These are phyloP conservation scores for Nothocercus julius DNA, from an alignment of 2,113 vertebrate species.

Conservation along the genomic window DNA sequence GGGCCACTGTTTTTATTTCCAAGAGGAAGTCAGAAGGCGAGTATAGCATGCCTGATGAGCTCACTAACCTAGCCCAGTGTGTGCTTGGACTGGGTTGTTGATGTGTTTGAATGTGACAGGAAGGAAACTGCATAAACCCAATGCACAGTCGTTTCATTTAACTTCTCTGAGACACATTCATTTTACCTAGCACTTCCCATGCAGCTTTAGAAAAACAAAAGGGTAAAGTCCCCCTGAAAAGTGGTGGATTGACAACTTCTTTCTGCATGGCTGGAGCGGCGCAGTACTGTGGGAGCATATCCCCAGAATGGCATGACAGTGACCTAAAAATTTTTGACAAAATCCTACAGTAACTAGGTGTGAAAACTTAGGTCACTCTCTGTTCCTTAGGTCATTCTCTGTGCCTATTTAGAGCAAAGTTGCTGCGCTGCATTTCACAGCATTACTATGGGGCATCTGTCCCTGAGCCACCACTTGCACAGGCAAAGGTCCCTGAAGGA, in stretches of 20 bases:
- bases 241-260: not conserved
- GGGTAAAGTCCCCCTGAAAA: conserved; percentile 7
- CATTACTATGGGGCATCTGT: not conserved
- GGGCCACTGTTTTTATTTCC: conserved; percentile 56
- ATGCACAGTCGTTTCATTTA: conserved; percentile 53
- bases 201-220: conserved; percentile 34
- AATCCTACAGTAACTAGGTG: not conserved
- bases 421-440: too few relatives aligned
- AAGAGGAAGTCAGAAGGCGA: conserved; percentile 62
- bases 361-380: not conserved
- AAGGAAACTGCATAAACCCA: conserved; percentile 63
- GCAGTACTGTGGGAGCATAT: not conserved
- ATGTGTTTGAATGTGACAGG: conserved; percentile 62
- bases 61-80: conserved; percentile 50
- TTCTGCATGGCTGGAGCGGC: not conserved
- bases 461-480: not conserved
- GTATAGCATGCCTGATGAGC: conserved; percentile 62
- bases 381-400: not conserved
- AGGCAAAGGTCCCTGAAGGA: not conserved
- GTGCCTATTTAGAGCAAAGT: not conserved
- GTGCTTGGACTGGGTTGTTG: conserved; percentile 45
- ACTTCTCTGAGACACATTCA: conserved; percentile 55
- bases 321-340: not conserved
- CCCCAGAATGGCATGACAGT: not conserved
- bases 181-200: conserved; percentile 53